Evolutionary conservation across 2,888 invertebrate species (phyloP).

Genomic region (Tanypteryx hageni): DNA sequence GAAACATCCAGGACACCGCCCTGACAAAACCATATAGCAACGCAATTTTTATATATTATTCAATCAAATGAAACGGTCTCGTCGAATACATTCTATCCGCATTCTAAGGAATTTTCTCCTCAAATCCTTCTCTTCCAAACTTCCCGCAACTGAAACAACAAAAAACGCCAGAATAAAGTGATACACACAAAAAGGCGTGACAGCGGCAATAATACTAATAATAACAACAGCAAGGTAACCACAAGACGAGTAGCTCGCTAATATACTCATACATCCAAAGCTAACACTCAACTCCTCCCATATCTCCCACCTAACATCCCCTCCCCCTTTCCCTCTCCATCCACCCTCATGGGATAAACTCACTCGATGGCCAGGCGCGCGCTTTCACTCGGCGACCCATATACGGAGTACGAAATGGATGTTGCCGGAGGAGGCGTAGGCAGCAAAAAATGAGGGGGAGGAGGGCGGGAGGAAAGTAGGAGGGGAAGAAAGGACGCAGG

Average conservation of each 20-base stretch:
- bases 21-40: no score
- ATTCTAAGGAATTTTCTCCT: no score
- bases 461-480: no score
- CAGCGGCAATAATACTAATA: background rate
- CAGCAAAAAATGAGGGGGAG: no score
- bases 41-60: no score
- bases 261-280: background rate
- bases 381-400: conserved; percentile 25
- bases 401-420: background rate
- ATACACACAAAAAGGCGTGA: background rate
- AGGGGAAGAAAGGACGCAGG: background rate
- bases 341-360: conserved; percentile 12
- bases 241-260: background rate
- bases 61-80: no score
- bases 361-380: background rate
- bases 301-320: background rate
- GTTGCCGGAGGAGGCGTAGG: no score
- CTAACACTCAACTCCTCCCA: background rate
- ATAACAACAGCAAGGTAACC: background rate
- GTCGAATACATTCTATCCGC: no score
- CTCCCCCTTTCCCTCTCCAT: background rate
- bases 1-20: no score
- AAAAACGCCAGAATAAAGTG: background rate
- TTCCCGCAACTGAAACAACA: no score
- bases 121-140: no score